Evolutionary conservation across 2,888 invertebrate genomes (phyloP), one percentile per base, ranked within the genome.

Genomic region (Andricus quercusramuli): DNA sequence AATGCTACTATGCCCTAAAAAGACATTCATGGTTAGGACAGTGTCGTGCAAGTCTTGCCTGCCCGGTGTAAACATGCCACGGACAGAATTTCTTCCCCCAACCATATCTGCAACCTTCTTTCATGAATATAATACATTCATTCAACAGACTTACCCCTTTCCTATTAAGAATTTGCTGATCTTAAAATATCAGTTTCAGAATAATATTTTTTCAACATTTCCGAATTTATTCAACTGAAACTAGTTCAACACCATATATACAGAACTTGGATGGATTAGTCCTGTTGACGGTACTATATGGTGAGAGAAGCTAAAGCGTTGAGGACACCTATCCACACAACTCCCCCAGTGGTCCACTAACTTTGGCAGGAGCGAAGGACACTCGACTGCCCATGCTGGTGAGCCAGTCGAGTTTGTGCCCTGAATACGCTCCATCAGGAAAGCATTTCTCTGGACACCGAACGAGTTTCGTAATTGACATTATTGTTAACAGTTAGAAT

Each of bases 361-460:
- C 70, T 70, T 51, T 70, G 32, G 70, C 13, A 29, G 51, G 70
- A 70, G 70, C 11, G 51, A 51, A 70, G 51, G 29, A 51, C 70
- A 70, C 70, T 70, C 51, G 25, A 70, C 70, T 70, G 70, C 29
- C 25, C 29, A 25, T 47, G 47, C 51, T 20, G 51, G 29, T 22
- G 47, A 70, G 47, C 70, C 32, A 70, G 47, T 70, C 47, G 8
- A 70, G 47, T 70, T 37, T 70, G 11, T 51, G 20, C 11, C 15
- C 17, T 70, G 70, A 29, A 44, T 70, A n/a, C 70, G 13, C 32
- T 70, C 11, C 29, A 51, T 29, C 9, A 8, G 44, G 47, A 47
- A 44, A 68, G 59, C 59, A 11, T 22, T 59, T 59, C n/a, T 59
- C 59, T 59, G 22, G 4, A 59, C 59, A 3, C 1, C 59, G 59